Evolutionary conservation across 2,797 vertebrate genomes (phyloP), one percentile per base, ranked within the genome.

Genomic region (Atherinosoma microstoma): DNA sequence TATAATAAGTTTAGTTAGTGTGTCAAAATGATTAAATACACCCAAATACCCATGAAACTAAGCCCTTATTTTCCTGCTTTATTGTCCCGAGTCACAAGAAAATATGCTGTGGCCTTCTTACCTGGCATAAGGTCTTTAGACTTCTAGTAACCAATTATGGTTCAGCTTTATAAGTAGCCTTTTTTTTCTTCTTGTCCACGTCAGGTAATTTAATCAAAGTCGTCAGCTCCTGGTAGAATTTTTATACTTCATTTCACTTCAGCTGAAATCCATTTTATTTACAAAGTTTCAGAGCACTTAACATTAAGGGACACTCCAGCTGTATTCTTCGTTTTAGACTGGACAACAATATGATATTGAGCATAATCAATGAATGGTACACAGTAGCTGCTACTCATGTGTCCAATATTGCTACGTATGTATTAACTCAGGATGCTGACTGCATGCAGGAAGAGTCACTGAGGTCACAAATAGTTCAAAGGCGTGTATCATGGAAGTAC

Each of bases 281-380:
- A 47, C n/a, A 49, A n/a, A 18, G 32, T 27, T 24, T 20, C 34
- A 29, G 35, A 8, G n/a, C 29, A n/a, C 16, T 53, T 61, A 30
- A 38, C 49, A 45, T 27, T 10, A 10, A 42, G 27, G 32, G 13
- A 60, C 63, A 60, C 60, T 63, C 70, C 36, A 42, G 38, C 80
- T 70, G 61, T 34, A 58, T 40, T 42, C 18, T 58, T 84, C 81
- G 66, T 79, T 80, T 83, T 60, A 58, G 54, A 68, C 75, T 64
- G 76, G 62, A 79, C 80, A 79, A 84, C 70, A 75, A 65, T 68
- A 63, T 67, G 38, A 75, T 79, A 65, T 84, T 68, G 81, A 79
- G 75, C 73, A 71, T 87, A 88, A 93, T 92, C 88, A 80, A 92
- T 91, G 87, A 86, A 65, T 42, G 27, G 58, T 70, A 83, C 78